Evolutionary conservation across 35 echinoderm and acorn worm genomes (phyloP).

Genomic region (Ophiothrix spiculata): DNA sequence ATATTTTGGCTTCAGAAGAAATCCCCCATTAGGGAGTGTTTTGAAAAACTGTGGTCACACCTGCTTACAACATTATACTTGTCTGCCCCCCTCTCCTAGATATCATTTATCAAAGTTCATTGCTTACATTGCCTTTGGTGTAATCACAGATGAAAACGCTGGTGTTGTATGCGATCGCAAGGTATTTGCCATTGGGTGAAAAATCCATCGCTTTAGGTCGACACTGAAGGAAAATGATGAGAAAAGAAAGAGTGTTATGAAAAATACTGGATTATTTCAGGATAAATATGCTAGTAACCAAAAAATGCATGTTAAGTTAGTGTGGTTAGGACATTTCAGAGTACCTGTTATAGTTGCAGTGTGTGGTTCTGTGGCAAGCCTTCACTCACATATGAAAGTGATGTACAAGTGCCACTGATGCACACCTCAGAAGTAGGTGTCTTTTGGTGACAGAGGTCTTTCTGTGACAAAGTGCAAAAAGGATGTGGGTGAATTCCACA

Average conservation of each 20-base stretch:
- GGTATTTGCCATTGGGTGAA: conserved; percentile 50
- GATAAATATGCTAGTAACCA: background rate
- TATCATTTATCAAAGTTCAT: background rate
- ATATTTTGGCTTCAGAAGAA: too few relatives aligned
- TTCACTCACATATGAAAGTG: background rate
- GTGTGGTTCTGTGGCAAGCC: background rate
- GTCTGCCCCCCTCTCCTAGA: too few relatives aligned
- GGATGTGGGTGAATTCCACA: too few relatives aligned
- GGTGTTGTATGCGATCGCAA: conserved; percentile 50
- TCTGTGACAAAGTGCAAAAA: too few relatives aligned
- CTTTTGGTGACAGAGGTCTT: too few relatives aligned
- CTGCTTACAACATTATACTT: too few relatives aligned
- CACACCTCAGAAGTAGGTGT: too few relatives aligned
- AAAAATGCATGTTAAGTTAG: background rate
- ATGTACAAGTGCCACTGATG: background rate
- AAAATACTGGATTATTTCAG: background rate
- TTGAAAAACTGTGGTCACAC: too few relatives aligned
- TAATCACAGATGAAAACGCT: conserved; percentile 60
- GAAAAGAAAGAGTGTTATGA: background rate
- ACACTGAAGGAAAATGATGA: conserved; percentile 31
- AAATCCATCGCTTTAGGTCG: conserved; percentile 65
- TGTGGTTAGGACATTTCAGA: background rate
- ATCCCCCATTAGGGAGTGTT: too few relatives aligned
- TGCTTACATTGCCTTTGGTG: conserved; percentile 49
- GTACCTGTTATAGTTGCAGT: background rate